Evolutionary conservation across 2,888 invertebrate species (phyloP).

Genomic region (Perizoma affinitatum): DNA sequence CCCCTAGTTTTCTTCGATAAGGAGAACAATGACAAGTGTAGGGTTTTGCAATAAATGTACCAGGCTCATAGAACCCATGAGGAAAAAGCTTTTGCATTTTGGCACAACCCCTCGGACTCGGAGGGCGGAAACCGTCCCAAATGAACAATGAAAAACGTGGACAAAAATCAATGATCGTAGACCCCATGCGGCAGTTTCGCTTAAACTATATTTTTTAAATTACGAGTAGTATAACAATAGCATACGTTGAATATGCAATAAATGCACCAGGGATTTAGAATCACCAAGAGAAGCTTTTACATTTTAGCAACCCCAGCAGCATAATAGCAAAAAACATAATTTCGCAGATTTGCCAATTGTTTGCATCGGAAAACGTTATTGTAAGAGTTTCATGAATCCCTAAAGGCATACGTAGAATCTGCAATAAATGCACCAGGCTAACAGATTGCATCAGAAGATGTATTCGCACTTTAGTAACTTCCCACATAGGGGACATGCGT

Average conservation of each 20-base stretch:
- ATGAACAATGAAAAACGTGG: neutral
- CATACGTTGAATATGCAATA: constrained; percentile 57
- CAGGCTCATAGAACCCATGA: neutral
- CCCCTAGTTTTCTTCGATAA: neutral
- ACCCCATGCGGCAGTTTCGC: neutral
- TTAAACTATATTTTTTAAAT: too few species aligned
- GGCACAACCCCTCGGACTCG: neutral
- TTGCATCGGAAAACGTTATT: too few species aligned
- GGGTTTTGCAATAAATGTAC: constrained; percentile 3
- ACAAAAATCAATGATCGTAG: neutral
- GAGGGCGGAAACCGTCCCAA: neutral
- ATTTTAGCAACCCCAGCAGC: constrained; percentile 51
- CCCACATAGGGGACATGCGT: neutral
- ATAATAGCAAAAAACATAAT: too few species aligned
- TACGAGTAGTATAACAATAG: neutral
- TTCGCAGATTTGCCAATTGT: too few species aligned
- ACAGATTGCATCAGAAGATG: constrained; percentile 16
- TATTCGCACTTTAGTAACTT: constrained; percentile 12
- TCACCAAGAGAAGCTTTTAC: constrained; percentile 53
- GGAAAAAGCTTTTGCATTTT: constrained; percentile 1
- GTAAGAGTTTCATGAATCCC: too few species aligned
- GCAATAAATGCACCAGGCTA: constrained; percentile 35
- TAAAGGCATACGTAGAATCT: constrained; percentile 19
- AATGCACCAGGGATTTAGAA: constrained; percentile 62
- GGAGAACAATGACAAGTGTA: neutral